A percentile compares a stretch with the other conserved stretches of the same genome.
Conservation (phyloP, 2,888 invertebrate species). For the Gari tellinella region DNA sequence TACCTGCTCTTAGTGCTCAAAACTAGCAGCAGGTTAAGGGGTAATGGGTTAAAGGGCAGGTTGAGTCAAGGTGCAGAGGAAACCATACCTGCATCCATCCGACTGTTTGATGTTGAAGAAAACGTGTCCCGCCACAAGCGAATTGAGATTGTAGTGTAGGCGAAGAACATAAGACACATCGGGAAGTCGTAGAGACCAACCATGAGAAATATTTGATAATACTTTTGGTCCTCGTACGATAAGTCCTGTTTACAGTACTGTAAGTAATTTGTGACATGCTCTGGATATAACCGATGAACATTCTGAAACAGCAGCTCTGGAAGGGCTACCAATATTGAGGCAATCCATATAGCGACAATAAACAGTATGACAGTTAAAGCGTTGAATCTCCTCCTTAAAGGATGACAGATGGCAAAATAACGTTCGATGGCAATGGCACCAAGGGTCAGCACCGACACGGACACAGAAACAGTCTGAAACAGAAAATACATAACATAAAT, state of each 20-base stretch:
- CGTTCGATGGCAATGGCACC: slow-evolving; percentile 97
- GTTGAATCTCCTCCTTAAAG: slow-evolving; percentile 94
- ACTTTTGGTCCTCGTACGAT: slow-evolving; percentile 52
- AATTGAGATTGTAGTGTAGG: slow-evolving; percentile 78
- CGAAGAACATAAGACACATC: slow-evolving; percentile 78
- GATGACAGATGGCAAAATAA: slow-evolving; percentile 97
- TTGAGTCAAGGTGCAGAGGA: not conserved
- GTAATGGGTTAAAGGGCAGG: too few species aligned
- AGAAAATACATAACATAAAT: slow-evolving; percentile 32
- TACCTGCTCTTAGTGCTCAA: too few species aligned
- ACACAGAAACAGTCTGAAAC: slow-evolving; percentile 94
- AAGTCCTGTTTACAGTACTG: slow-evolving; percentile 69
- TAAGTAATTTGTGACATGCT: slow-evolving; percentile 71
- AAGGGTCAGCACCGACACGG: slow-evolving; percentile 95
- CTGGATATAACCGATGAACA: slow-evolving; percentile 57
- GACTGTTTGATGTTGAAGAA: slow-evolving; percentile 16
- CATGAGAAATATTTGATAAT: slow-evolving; percentile 73
- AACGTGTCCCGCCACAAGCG: slow-evolving; percentile 76
- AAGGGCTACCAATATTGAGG: slow-evolving; percentile 86
- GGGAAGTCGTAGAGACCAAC: slow-evolving; percentile 90
- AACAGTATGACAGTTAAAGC: slow-evolving; percentile 92
- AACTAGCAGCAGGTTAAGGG: too few species aligned
- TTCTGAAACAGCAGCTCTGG: slow-evolving; percentile 77
- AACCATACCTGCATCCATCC: slow-evolving; percentile 24
- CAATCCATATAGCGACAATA: slow-evolving; percentile 92